Conservation (phyloP, 2,888 invertebrate genomes). For the Nasonovia ribisnigri region DNA sequence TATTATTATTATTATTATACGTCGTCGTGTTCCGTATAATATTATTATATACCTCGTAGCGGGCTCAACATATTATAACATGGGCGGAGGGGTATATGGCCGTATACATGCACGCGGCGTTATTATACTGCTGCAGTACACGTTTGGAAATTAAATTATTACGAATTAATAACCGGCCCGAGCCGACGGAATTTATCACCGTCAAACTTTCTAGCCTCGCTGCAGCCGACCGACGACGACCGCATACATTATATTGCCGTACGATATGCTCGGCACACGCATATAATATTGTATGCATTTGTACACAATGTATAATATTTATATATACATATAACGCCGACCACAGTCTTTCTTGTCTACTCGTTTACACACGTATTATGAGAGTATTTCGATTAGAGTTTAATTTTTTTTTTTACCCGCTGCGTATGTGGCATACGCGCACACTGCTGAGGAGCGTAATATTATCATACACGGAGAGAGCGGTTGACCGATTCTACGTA, state of each 20-base stretch:
- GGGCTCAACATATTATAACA: neutral
- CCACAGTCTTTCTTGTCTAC: neutral
- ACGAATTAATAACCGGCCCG: constrained; percentile 43
- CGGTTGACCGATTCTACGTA: neutral
- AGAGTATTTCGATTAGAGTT: neutral
- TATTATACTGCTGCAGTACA: neutral
- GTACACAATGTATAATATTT: no score
- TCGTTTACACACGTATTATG: neutral
- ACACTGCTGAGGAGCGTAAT: no score
- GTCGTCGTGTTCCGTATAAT: constrained; percentile 5
- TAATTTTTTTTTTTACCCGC: neutral
- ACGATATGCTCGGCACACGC: neutral
- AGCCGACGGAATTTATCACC: constrained; percentile 33
- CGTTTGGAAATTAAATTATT: constrained; percentile 38
- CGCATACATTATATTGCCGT: neutral
- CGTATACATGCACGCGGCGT: neutral
- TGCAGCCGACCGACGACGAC: neutral
- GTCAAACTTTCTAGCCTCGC: constrained; percentile 34
- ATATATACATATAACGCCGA: neutral
- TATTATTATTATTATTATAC: constrained; percentile 25
- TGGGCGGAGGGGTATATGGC: neutral
- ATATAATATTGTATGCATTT: no score
- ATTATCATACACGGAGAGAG: neutral
- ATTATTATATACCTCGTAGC: neutral
- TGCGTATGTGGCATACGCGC: neutral